These are phyloP conservation scores for Solenopsis invicta DNA, from an alignment of 1,140 invertebrate genomes.

Conservation along the genomic window DNA sequence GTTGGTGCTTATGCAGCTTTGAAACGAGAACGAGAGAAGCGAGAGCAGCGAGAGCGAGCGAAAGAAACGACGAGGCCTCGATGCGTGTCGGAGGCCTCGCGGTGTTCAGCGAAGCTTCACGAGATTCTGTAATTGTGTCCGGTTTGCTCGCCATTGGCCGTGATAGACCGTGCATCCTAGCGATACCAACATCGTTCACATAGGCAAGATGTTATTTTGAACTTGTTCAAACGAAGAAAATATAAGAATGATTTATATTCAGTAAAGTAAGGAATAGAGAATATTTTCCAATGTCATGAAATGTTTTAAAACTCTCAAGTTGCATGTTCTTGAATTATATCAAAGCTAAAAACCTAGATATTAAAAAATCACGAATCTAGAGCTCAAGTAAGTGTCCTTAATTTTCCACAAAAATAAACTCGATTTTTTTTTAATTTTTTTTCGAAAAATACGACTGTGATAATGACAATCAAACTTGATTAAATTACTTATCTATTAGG, in stretches of 20 bases:
- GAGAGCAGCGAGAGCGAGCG: slow-evolving; percentile 19
- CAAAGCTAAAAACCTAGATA: not conserved
- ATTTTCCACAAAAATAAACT: no score
- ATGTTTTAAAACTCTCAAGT: not conserved
- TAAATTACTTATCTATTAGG: no score
- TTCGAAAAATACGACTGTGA: no score
- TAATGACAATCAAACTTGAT: no score
- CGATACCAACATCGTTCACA: not conserved
- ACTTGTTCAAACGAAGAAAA: slow-evolving; percentile 14
- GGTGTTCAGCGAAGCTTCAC: slow-evolving; percentile 86
- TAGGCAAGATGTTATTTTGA: slow-evolving; percentile 18
- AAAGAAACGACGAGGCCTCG: slow-evolving; percentile 80
- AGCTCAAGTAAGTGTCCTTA: not conserved
- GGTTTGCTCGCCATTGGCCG: slow-evolving; percentile 77
- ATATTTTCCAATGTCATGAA: not conserved
- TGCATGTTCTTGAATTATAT: not conserved
- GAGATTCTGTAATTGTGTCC: slow-evolving; percentile 85
- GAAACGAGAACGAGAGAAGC: slow-evolving; percentile 13
- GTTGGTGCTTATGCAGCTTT: slow-evolving; percentile 19
- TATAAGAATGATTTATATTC: not conserved
- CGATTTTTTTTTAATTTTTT: no score
- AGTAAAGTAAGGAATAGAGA: not conserved
- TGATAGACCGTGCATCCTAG: slow-evolving; percentile 27
- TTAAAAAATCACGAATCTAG: not conserved
- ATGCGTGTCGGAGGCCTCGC: slow-evolving; percentile 86